Evolutionary conservation across 2,113 vertebrate genomes (phyloP).

Genomic region (Cercopithecus mona): DNA sequence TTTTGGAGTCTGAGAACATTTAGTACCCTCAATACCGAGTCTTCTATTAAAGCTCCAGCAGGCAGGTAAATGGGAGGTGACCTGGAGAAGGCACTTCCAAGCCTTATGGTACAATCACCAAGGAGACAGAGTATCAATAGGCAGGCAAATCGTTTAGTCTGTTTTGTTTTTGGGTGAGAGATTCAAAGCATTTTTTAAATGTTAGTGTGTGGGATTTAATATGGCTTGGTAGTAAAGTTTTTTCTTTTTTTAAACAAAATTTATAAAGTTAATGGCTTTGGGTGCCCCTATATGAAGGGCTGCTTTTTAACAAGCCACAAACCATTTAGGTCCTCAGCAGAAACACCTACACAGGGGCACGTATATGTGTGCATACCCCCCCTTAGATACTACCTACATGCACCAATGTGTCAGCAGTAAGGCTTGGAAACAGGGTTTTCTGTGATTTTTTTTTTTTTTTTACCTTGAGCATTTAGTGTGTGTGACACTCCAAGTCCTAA

Average conservation of each 20-base stretch:
- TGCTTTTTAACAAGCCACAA: slow-evolving; percentile 44
- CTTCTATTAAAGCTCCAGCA: slow-evolving; percentile 76
- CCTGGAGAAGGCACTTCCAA: slow-evolving; percentile 56
- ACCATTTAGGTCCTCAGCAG: not conserved
- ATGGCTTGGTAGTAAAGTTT: not conserved
- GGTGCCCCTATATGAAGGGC: not conserved
- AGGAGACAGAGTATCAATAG: slow-evolving; percentile 14
- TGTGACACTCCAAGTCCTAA: not conserved
- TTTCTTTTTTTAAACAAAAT: slow-evolving; percentile 26
- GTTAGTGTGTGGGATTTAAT: not conserved
- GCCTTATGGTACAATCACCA: slow-evolving; percentile 19
- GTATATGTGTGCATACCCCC: rapidly evolving
- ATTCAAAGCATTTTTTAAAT: not conserved
- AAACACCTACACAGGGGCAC: not conserved
- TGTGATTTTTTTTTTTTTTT: not conserved
- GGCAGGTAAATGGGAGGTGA: slow-evolving; percentile 75
- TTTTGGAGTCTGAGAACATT: slow-evolving; percentile 83
- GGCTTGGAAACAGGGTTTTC: not conserved
- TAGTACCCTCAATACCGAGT: slow-evolving; percentile 78
- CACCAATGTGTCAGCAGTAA: not conserved
- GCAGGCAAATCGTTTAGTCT: not conserved
- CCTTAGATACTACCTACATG: rapidly evolving
- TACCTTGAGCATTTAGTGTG: not conserved
- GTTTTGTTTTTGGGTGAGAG: not conserved
- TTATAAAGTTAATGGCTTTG: not conserved